Evolutionary conservation across 1,140 invertebrate genomes (phyloP).

Genomic region (Drosophila hydei): DNA sequence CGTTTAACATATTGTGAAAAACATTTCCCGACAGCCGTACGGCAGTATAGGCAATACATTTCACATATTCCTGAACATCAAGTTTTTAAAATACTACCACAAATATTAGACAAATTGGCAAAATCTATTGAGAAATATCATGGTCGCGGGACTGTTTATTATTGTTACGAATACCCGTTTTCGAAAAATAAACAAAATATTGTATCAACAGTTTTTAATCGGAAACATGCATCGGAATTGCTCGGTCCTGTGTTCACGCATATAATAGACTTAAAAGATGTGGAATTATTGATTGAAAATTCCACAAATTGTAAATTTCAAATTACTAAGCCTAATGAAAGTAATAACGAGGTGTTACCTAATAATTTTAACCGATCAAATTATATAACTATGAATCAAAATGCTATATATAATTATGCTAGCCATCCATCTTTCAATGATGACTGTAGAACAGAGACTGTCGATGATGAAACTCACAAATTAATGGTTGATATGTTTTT

Average conservation of each 20-base stretch:
- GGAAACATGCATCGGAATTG: conserved; percentile 67
- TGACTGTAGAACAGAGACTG: background rate
- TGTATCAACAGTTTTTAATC: conserved; percentile 55
- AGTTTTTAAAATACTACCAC: conserved; percentile 59
- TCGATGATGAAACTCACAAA: conserved; percentile 75
- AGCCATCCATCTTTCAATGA: background rate
- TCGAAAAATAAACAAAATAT: conserved; percentile 49
- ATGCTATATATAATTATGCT: conserved; percentile 3
- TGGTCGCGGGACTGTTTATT: conserved; percentile 59
- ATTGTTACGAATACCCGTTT: conserved; percentile 65
- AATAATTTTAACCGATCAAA: background rate
- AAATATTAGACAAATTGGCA: conserved; percentile 62
- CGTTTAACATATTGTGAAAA: conserved; percentile 76
- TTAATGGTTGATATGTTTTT: conserved; percentile 72
- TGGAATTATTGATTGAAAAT: conserved; percentile 57
- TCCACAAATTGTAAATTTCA: conserved; percentile 11
- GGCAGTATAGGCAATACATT: conserved; percentile 65
- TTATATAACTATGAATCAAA: conserved; percentile 1
- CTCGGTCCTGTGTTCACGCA: conserved; percentile 71
- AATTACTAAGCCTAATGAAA: background rate
- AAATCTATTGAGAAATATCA: conserved; percentile 74
- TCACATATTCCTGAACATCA: conserved; percentile 48
- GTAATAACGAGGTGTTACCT: background rate
- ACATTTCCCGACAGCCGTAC: conserved; percentile 73
- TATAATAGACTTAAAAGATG: conserved; percentile 63